Evolutionary conservation across 2,113 vertebrate genomes (phyloP), one percentile per base, ranked within the genome.

Genomic region (Girardinichthys multiradiatus): DNA sequence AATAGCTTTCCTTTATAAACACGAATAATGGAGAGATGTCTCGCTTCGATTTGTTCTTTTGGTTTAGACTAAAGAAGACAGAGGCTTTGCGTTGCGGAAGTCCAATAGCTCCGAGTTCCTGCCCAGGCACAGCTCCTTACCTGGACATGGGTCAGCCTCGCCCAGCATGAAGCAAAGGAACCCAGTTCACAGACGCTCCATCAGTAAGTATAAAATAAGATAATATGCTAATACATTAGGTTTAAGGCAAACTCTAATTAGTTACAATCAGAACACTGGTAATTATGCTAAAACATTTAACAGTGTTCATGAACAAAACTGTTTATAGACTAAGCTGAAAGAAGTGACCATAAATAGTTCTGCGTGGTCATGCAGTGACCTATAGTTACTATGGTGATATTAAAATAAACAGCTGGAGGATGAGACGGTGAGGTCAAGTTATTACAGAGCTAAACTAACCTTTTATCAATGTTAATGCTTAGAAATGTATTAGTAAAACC

Each of bases 51-150:
- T 57, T 24, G 13, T 2, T 63, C 54, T 37, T 67, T 7, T 77
- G 9, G 2, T 68, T 60, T 51, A 90, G 89, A 87, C 76, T 19
- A 82, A 68, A 72, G 64, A 68, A 6, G 66, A 58, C 1, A 68
- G 35, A 35, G 64, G 81, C 21, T 70, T 81, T 67, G 24, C 69
- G 48, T 71, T 85, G 72, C 65, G 76, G 62, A 77, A 72, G 37
- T 80, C 86, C 5, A 88, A 78, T 79, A 88, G 86, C 28, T 69
- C 82, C 24, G 89, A 90, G 30, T 69, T n/a, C 45, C 74, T 87
- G 62, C 60, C 80, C 59, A 81, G 78, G 72, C 80, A 84, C 74
- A 76, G 80, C 57, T 87, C 86, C 4, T n/a, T 85, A 15, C 82
- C 86, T 51, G 76, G 35, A 61, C 42, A 82, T 9, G 78, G 64